Evolutionary conservation across 2,113 vertebrate species (phyloP).

Genomic region (Chaenocephalus aceratus): DNA sequence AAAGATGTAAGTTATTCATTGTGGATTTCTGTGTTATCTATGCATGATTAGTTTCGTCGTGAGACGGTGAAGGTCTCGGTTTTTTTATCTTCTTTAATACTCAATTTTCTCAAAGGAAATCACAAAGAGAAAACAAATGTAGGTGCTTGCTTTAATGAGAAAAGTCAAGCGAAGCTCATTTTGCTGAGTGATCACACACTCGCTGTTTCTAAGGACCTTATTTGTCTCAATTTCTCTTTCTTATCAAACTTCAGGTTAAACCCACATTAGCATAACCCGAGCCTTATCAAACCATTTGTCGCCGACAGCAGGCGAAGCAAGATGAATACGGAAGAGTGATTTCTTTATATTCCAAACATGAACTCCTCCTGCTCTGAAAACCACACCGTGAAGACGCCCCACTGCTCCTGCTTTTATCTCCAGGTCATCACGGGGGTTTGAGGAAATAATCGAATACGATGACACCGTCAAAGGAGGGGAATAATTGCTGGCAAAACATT

Average conservation of each 20-base stretch:
- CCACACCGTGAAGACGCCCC: slow-evolving; percentile 5
- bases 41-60: background rate
- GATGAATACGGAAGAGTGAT: slow-evolving; percentile 37
- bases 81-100: background rate
- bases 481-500: slow-evolving; percentile 35
- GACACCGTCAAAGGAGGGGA: slow-evolving; percentile 17
- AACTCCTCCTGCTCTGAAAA: slow-evolving; percentile 36
- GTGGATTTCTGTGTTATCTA: background rate
- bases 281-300: slow-evolving; percentile 38
- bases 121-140: background rate
- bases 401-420: background rate
- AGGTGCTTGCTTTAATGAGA: background rate
- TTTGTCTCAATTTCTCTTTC: slow-evolving; percentile 30
- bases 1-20: slow-evolving; percentile 90
- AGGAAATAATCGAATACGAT: slow-evolving; percentile 19
- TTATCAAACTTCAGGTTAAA: slow-evolving; percentile 37
- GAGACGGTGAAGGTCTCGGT: background rate
- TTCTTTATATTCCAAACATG: slow-evolving; percentile 22
- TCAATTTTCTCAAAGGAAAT: background rate
- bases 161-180: background rate
- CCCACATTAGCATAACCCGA: slow-evolving; percentile 47
- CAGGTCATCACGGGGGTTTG: slow-evolving; percentile 18
- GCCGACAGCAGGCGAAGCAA: slow-evolving; percentile 17
- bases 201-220: background rate
- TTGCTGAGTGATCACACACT: slow-evolving; percentile 11